phyloP scores from a whole-genome alignment of 1,140 invertebrate species.

The Aphis gossypii region DNA sequence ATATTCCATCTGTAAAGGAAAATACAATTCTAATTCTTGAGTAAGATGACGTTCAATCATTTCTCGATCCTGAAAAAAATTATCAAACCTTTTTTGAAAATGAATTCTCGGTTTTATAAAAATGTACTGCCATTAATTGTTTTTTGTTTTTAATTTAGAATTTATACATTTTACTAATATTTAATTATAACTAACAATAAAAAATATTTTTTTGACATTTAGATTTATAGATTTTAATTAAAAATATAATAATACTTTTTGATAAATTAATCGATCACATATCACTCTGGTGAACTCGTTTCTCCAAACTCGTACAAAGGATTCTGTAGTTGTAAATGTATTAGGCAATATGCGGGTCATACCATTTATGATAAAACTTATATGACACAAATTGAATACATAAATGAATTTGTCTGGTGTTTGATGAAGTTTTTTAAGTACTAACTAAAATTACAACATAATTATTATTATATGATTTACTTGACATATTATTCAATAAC shows the following conservation, averaged over 20 bases:
- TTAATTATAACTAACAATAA: not conserved
- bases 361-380: slow-evolving; percentile 82
- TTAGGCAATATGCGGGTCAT: slow-evolving; percentile 76
- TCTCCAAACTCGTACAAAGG: slow-evolving; percentile 84
- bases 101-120: not conserved
- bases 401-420: slow-evolving; percentile 94
- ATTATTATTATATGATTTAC: not conserved
- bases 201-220: not conserved
- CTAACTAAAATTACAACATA: slow-evolving; percentile 65
- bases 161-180: not conserved
- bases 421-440: slow-evolving; percentile 81
- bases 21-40: slow-evolving; percentile 14
- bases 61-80: slow-evolving; percentile 25
- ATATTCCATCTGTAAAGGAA: slow-evolving; percentile 71
- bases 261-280: slow-evolving; percentile 82
- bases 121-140: not conserved
- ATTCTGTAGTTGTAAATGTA: slow-evolving; percentile 69
- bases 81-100: not conserved
- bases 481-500: not conserved
- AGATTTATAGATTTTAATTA: not conserved
- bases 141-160: not conserved
- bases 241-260: slow-evolving; percentile 66
- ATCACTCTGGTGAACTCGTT: slow-evolving; percentile 88
- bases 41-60: slow-evolving; percentile 26
- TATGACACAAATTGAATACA: slow-evolving; percentile 89